Evolutionary conservation across 1,140 invertebrate genomes (phyloP).

Genomic region (Orchestia grillus): DNA sequence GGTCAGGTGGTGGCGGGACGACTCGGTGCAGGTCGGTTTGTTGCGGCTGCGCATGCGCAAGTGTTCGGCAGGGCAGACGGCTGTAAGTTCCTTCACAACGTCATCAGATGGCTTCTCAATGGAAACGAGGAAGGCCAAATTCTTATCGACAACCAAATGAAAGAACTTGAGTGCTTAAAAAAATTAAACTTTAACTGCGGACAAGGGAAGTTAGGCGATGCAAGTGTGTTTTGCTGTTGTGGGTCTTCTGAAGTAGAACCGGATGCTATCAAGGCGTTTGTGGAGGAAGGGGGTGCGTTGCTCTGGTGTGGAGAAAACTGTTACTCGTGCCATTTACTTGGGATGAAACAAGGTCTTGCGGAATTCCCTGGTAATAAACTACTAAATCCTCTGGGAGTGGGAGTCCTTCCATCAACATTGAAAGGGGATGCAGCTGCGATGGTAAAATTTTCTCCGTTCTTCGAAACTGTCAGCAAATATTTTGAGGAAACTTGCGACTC

Average conservation of each 20-base stretch:
- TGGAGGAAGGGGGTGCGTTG: background rate
- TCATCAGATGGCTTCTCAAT: conserved; percentile 18
- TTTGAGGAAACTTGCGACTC: background rate
- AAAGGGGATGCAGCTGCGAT: background rate
- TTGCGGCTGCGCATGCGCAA: background rate
- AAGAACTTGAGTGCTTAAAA: background rate
- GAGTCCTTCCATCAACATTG: conserved; percentile 3
- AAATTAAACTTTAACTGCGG: background rate
- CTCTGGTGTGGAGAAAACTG: background rate
- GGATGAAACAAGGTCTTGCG: background rate
- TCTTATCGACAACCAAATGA: background rate
- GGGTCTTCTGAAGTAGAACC: background rate
- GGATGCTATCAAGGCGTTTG: background rate
- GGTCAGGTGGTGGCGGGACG: background rate
- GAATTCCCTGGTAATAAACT: conserved; percentile 12
- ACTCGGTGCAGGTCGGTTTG: background rate
- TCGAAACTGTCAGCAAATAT: background rate
- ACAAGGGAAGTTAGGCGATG: background rate
- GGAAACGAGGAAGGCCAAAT: background rate
- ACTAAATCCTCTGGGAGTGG: background rate
- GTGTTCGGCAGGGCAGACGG: background rate
- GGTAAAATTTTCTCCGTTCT: background rate
- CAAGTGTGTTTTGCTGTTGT: background rate
- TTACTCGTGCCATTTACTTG: background rate
- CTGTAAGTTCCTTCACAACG: background rate